phyloP scores from a whole-genome alignment of 2,888 invertebrate genomes.

The Choristoneura rosaceana region DNA sequence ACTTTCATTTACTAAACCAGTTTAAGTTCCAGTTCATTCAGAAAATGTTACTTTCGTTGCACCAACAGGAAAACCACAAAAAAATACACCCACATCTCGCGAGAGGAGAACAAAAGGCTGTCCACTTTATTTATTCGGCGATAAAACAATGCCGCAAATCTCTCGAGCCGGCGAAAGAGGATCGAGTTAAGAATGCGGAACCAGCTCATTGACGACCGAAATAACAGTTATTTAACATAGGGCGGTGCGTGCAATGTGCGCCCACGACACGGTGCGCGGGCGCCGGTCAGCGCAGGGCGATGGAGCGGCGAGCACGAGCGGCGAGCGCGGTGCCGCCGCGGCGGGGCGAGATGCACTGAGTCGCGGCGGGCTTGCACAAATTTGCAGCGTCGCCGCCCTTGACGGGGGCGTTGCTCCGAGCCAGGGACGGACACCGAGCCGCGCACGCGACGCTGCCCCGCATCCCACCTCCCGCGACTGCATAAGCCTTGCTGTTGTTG shows the following conservation, averaged over 20 bases:
- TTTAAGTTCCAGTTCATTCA: conserved; percentile 71
- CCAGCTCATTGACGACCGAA: conserved; percentile 81
- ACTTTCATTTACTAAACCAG: conserved; percentile 75
- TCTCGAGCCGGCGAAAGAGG: conserved; percentile 60
- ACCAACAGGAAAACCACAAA: conserved; percentile 59
- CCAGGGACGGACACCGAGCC: conserved; percentile 81
- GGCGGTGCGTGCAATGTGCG: conserved; percentile 68
- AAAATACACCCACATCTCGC: conserved; percentile 61
- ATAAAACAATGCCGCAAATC: conserved; percentile 57
- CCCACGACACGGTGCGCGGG: conserved; percentile 60
- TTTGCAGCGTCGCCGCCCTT: conserved; percentile 85
- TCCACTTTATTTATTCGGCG: conserved; percentile 59
- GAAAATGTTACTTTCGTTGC: conserved; percentile 73
- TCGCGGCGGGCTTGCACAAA: conserved; percentile 83
- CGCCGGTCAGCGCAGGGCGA: conserved; percentile 58
- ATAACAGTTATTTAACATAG: conserved; percentile 82
- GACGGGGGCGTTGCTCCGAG: conserved; percentile 85
- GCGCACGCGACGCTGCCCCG: conserved; percentile 83
- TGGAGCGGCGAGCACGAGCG: conserved; percentile 51
- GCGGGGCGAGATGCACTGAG: conserved; percentile 84
- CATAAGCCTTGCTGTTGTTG: conserved; percentile 48
- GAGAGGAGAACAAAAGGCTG: conserved; percentile 58
- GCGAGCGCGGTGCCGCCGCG: conserved; percentile 83
- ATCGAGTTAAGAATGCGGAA: conserved; percentile 79
- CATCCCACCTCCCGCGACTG: conserved; percentile 62